Conservation (phyloP, 2,797 vertebrate species). For the Antennarius maculatus region DNA sequence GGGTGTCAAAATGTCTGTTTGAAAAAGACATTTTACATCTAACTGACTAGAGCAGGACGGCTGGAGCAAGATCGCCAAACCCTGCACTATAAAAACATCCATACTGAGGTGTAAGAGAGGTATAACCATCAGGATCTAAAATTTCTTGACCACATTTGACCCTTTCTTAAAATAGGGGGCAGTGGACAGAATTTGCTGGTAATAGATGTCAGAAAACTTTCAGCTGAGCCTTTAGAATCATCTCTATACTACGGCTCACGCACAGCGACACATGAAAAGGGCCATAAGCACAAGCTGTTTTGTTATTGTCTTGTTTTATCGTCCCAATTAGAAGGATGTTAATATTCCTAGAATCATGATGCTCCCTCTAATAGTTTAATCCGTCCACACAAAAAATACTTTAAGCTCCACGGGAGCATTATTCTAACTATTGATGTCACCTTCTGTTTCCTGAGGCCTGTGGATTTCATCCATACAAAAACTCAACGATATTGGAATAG, state of each 20-base stretch:
- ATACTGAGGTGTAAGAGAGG: conserved; percentile 12
- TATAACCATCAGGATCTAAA: conserved; percentile 23
- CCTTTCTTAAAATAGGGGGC: conserved; percentile 35
- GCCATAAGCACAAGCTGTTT: not conserved
- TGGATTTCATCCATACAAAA: not conserved
- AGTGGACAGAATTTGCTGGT: conserved; percentile 25
- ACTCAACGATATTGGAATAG: not conserved
- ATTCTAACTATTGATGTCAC: conserved; percentile 54
- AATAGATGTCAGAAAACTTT: conserved; percentile 51
- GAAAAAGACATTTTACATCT: not conserved
- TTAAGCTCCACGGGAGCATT: conserved; percentile 7
- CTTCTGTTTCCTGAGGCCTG: conserved; percentile 7
- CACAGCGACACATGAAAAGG: conserved; percentile 12
- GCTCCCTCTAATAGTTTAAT: conserved; percentile 24
- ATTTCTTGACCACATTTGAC: conserved; percentile 56
- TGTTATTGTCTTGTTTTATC: conserved; percentile 30
- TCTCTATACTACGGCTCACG: conserved; percentile 40
- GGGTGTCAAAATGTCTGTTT: conserved; percentile 13
- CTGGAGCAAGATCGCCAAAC: not conserved
- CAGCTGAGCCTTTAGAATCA: conserved; percentile 42
- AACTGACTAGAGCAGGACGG: conserved; percentile 3
- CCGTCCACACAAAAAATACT: conserved; percentile 8
- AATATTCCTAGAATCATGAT: conserved; percentile 38
- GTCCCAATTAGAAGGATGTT: conserved; percentile 45
- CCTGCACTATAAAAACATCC: conserved; percentile 2